phyloP scores from a whole-genome alignment of 2,797 vertebrate genomes.

The Eulemur mongoz region DNA sequence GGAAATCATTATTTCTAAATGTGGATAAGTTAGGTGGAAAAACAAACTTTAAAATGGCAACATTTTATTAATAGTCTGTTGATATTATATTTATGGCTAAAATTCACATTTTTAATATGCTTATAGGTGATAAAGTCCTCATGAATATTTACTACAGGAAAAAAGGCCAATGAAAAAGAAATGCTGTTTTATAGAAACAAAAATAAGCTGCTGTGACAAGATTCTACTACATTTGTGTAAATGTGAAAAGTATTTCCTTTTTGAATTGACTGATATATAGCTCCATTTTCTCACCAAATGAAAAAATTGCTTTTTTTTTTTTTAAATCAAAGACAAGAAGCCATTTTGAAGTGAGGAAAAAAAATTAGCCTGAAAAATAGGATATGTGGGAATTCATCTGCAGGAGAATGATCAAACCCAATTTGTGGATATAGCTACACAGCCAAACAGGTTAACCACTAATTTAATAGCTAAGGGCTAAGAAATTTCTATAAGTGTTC shows the following conservation, averaged over 20 bases:
- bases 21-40: neutral
- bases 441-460: neutral
- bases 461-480: slow-evolving; percentile 16
- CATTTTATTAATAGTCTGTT: slow-evolving; percentile 18
- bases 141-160: neutral
- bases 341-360: slow-evolving; percentile 18
- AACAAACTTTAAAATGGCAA: slow-evolving; percentile 14
- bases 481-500: neutral
- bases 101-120: slow-evolving; percentile 42
- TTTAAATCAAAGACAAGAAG: neutral
- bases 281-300: slow-evolving; percentile 9
- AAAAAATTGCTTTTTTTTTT: neutral
- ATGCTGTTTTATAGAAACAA: slow-evolving; percentile 42
- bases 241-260: slow-evolving; percentile 6
- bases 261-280: slow-evolving; percentile 15
- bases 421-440: neutral
- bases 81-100: neutral
- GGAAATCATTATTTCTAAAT: slow-evolving; percentile 47
- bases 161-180: neutral
- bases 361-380: neutral
- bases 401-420: neutral
- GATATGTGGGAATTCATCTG: neutral
- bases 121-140: slow-evolving; percentile 2
- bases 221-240: neutral
- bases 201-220: slow-evolving; percentile 2